Evolutionary conservation across 2,888 invertebrate genomes (phyloP).

Genomic region (Gisinianus flammeolus): DNA sequence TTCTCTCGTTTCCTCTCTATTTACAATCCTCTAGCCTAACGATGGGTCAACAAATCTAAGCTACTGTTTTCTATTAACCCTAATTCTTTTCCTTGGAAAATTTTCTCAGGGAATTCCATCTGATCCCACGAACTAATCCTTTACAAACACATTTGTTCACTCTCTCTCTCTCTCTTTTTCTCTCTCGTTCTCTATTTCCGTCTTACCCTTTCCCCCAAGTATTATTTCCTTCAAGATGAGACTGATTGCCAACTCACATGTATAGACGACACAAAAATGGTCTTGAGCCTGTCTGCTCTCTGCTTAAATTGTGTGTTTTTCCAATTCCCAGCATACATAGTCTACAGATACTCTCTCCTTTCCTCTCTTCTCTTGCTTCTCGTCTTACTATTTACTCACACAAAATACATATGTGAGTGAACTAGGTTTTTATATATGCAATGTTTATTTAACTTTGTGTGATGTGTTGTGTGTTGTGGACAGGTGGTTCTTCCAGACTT

Average conservation of each 20-base stretch:
- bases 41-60: constrained; percentile 19
- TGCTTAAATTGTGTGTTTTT: too few relatives aligned
- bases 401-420: neutral
- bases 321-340: too few relatives aligned
- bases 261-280: too few relatives aligned
- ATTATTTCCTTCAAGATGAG: too few relatives aligned
- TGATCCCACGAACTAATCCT: neutral
- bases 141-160: neutral
- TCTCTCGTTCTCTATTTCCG: neutral
- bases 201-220: too few relatives aligned
- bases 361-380: neutral
- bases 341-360: too few relatives aligned
- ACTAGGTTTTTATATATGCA: neutral
- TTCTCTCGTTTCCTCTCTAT: neutral
- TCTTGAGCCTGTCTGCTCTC: too few relatives aligned
- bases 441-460: neutral
- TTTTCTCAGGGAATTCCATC: neutral
- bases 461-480: constrained; percentile 1
- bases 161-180: neutral
- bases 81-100: neutral
- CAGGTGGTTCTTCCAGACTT: constrained; percentile 96
- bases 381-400: neutral
- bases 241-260: too few relatives aligned
- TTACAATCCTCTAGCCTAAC: neutral
- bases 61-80: constrained; percentile 14